phyloP scores from a whole-genome alignment of 1,140 invertebrate genomes.

The Oedothorax gibbosus region DNA sequence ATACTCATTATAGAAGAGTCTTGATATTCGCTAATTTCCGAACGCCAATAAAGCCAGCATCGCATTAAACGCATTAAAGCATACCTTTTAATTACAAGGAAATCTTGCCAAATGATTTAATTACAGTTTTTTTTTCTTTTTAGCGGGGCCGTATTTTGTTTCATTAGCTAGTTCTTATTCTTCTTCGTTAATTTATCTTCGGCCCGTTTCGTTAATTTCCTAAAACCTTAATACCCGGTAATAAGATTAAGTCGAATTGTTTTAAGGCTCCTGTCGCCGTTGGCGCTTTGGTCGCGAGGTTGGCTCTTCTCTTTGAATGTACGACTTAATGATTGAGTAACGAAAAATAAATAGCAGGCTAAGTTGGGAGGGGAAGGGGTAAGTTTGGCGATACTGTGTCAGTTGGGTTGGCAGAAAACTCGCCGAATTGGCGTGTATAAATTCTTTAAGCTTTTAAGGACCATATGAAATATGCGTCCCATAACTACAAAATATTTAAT shows the following conservation, averaged over 20 bases:
- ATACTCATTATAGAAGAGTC: constrained; percentile 11
- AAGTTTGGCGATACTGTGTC: no score
- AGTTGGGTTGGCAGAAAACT: no score
- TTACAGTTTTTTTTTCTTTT: constrained; percentile 52
- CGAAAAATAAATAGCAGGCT: constrained; percentile 4
- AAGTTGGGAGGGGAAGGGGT: no score
- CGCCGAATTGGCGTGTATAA: no score
- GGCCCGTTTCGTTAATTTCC: constrained; percentile 56
- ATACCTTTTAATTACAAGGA: constrained; percentile 56
- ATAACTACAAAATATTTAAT: constrained; percentile 37
- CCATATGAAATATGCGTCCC: no score
- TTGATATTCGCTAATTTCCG: not conserved
- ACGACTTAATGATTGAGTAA: constrained; percentile 57
- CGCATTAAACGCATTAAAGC: constrained; percentile 55
- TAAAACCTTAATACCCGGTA: constrained; percentile 58
- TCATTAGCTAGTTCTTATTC: not conserved
- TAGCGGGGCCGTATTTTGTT: constrained; percentile 6
- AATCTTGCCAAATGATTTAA: constrained; percentile 60
- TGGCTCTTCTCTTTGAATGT: constrained; percentile 36
- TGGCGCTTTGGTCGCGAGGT: constrained; percentile 42
- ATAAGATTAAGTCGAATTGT: constrained; percentile 59
- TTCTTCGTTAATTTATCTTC: constrained; percentile 37
- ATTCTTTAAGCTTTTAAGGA: no score
- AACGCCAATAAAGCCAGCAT: not conserved
- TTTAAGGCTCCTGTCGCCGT: constrained; percentile 51